Percentiles rank a stretch among this genome's conserved stretches.
Evolutionary conservation across 2,888 invertebrate genomes (phyloP).

Genomic region (Bellardia bayeri): DNA sequence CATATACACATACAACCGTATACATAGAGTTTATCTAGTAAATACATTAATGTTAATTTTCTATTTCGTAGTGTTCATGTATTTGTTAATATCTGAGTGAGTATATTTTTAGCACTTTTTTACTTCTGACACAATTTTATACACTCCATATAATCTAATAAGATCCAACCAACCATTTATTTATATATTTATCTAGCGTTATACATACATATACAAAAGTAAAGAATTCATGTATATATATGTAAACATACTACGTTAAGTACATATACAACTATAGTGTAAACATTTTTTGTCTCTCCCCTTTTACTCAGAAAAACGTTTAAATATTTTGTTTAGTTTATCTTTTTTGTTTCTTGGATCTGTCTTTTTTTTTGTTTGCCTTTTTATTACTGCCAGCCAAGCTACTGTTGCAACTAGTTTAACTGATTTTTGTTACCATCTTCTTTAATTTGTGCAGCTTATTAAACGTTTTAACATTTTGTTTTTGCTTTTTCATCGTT

Average conservation of each 20-base stretch:
- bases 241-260: constrained; percentile 2
- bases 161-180: constrained; percentile 57
- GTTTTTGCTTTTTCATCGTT: constrained; percentile 19
- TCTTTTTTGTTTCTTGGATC: background rate
- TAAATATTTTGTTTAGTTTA: constrained; percentile 19
- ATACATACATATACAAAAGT: constrained; percentile 3
- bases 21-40: constrained; percentile 13
- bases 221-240: background rate
- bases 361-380: background rate
- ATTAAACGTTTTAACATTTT: constrained; percentile 4
- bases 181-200: constrained; percentile 23
- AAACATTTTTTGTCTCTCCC: background rate
- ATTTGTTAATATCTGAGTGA: constrained; percentile 24
- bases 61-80: constrained; percentile 28
- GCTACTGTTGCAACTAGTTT: background rate
- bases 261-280: background rate
- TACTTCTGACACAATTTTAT: constrained; percentile 51
- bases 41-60: constrained; percentile 51
- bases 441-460: constrained; percentile 18
- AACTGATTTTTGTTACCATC: background rate
- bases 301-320: constrained; percentile 2
- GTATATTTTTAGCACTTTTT: constrained; percentile 50
- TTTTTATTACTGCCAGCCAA: background rate
- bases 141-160: constrained; percentile 58
- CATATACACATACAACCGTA: too few species aligned